Evolutionary conservation across 2,888 invertebrate species (phyloP).

Genomic region (Chloromyia formosa): DNA sequence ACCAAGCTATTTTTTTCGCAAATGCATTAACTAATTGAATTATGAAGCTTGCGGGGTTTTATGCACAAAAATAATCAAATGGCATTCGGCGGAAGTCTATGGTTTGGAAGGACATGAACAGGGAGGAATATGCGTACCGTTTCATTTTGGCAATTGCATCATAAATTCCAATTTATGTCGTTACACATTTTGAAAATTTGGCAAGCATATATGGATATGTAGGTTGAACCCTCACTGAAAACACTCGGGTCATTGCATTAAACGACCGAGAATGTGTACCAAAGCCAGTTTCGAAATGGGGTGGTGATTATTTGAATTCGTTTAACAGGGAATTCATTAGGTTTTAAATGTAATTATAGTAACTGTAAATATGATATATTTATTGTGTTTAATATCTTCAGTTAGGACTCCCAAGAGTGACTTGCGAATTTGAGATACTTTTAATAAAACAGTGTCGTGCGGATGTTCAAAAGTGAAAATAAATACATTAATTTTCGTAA

Average conservation of each 20-base stretch:
- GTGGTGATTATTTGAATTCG: not conserved
- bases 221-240: conserved; percentile 3
- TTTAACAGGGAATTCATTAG: conserved; percentile 14
- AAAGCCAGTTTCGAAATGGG: not conserved
- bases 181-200: conserved; percentile 43
- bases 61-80: conserved; percentile 35
- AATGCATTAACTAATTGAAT: conserved; percentile 49
- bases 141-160: conserved; percentile 49
- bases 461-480: too few relatives aligned
- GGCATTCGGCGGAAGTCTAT: not conserved
- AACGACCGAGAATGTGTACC: not conserved
- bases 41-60: conserved; percentile 43
- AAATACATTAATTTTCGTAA: too few relatives aligned
- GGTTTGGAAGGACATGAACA: not conserved
- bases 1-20: conserved; percentile 16
- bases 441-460: too few relatives aligned
- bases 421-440: too few relatives aligned
- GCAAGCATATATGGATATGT: not conserved
- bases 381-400: not conserved
- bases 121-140: conserved; percentile 33
- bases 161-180: conserved; percentile 49
- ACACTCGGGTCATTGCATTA: conserved; percentile 28
- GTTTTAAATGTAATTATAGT: conserved; percentile 14
- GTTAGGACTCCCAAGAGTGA: too few relatives aligned
- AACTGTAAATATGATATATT: not conserved